Conservation (phyloP, 1,140 invertebrate genomes). For the Drosophila mayri region DNA sequence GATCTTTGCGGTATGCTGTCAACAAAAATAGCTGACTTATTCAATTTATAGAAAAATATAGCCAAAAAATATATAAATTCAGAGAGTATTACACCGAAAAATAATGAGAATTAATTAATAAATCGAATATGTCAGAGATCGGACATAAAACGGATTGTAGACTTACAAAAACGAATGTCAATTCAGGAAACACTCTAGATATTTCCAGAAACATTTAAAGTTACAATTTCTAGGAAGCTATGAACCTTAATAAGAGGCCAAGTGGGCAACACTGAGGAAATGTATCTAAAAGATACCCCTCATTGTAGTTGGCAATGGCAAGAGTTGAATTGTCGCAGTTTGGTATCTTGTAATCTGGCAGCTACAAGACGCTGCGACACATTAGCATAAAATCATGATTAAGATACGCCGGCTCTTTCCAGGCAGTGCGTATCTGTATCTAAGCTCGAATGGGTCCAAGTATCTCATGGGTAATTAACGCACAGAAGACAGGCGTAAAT, state of each 20-base stretch:
- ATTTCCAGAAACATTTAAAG: not conserved
- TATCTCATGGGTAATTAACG: conserved; percentile 71
- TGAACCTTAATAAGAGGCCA: too few relatives aligned
- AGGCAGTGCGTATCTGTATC: conserved; percentile 55
- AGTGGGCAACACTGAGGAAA: not conserved
- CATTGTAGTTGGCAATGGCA: conserved; percentile 39
- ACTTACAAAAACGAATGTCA: not conserved
- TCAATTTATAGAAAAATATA: not conserved
- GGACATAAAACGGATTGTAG: too few relatives aligned
- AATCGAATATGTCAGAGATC: too few relatives aligned
- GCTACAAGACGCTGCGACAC: conserved; percentile 74
- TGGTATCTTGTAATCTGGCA: conserved; percentile 70
- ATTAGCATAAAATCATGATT: conserved; percentile 84
- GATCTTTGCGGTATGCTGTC: not conserved
- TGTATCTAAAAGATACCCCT: conserved; percentile 4
- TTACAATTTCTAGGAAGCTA: not conserved
- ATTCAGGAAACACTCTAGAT: not conserved
- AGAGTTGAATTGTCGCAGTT: conserved; percentile 53
- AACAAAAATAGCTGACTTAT: not conserved
- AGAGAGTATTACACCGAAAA: not conserved
- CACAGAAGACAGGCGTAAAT: conserved; percentile 64
- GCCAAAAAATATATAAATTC: not conserved
- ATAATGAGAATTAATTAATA: too few relatives aligned
- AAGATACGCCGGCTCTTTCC: conserved; percentile 63
- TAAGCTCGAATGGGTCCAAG: conserved; percentile 49